Evolutionary conservation across 2,797 vertebrate genomes (phyloP).

Genomic region (Enteromius radiatus): DNA sequence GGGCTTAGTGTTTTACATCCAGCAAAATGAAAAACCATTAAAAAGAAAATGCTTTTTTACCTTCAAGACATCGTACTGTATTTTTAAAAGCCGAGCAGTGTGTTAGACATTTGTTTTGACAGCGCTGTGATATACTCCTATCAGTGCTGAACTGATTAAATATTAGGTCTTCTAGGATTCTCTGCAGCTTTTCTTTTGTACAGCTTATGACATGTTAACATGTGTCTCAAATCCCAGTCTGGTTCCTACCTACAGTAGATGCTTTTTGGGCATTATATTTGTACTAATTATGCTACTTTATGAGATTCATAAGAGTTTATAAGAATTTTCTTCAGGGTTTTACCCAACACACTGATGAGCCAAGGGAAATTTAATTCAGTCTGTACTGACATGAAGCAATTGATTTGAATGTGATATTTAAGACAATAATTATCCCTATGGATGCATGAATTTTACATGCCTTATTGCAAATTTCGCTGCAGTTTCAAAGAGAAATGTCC

Average conservation of each 20-base stretch:
- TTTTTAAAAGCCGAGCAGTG: constrained; percentile 11
- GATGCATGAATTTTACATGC: background rate
- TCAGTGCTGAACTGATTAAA: constrained; percentile 41
- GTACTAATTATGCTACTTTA: constrained; percentile 12
- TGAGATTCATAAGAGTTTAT: too few relatives aligned
- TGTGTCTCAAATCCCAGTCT: constrained; percentile 17
- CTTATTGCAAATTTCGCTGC: too few relatives aligned
- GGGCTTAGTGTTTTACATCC: constrained; percentile 22
- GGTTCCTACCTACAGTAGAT: background rate
- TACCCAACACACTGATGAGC: background rate
- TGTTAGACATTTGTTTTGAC: constrained; percentile 42
- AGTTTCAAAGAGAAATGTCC: too few relatives aligned
- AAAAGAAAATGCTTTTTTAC: constrained; percentile 24
- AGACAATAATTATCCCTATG: background rate
- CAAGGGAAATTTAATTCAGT: background rate
- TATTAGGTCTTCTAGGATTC: constrained; percentile 32
- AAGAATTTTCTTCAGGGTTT: background rate
- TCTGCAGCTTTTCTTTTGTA: constrained; percentile 1
- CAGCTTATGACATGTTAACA: constrained; percentile 10
- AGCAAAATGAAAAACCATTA: constrained; percentile 45
- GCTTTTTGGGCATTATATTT: background rate
- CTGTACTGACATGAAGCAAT: background rate
- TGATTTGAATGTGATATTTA: background rate
- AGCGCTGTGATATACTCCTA: background rate
- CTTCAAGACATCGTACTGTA: constrained; percentile 35